Conservation (phyloP, 2,888 invertebrate genomes). For the Lamellibrachia satsuma region DNA sequence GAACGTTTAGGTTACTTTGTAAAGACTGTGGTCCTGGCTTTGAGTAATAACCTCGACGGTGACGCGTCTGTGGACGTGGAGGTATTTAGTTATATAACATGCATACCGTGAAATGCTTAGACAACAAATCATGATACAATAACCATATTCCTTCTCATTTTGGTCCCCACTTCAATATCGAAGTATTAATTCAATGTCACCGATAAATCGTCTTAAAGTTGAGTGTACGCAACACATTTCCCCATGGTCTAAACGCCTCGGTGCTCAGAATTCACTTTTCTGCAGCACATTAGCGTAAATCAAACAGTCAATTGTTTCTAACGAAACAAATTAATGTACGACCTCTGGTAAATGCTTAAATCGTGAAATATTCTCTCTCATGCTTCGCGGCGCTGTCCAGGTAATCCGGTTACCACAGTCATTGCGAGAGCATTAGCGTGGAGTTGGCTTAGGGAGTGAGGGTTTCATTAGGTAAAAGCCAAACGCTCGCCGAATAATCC, state of each 20-base stretch:
- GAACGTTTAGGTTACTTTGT: not conserved
- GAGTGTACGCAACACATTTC: not conserved
- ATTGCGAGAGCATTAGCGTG: not conserved
- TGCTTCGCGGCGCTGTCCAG: not conserved
- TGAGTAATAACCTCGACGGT: no score
- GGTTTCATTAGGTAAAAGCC: slow-evolving; percentile 4
- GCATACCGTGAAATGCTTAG: not conserved
- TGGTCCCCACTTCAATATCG: not conserved
- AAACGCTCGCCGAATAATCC: not conserved
- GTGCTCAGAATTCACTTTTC: not conserved
- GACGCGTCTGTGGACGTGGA: no score
- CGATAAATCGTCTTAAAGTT: not conserved
- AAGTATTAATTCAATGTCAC: not conserved
- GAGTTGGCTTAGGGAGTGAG: not conserved
- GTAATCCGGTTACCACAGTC: not conserved
- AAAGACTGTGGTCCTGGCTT: no score
- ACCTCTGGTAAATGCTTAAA: not conserved
- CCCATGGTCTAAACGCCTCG: not conserved
- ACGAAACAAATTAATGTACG: not conserved
- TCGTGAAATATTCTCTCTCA: not conserved
- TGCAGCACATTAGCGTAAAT: not conserved
- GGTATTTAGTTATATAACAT: not conserved
- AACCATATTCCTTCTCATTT: not conserved
- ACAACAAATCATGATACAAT: not conserved
- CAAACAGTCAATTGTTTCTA: slow-evolving; percentile 6